Conservation (phyloP, 2,888 invertebrate species). For the Dicyrtomina minuta region DNA sequence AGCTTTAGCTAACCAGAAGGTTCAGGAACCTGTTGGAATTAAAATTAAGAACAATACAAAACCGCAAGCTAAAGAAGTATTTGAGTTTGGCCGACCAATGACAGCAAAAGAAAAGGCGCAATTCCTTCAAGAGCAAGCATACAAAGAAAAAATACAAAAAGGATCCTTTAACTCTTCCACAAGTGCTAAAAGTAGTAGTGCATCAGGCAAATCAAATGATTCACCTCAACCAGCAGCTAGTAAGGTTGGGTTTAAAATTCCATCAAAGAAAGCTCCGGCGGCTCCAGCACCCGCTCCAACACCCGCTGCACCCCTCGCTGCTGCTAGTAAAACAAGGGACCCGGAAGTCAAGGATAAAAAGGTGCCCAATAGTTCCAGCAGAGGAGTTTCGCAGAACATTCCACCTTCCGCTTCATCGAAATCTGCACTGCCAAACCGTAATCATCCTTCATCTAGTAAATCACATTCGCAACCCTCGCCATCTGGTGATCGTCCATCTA, state of each 20-base stretch:
- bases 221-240: neutral
- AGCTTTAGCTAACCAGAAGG: conserved; percentile 59
- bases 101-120: conserved; percentile 79
- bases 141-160: conserved; percentile 56
- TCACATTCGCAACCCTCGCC: neutral
- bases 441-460: too few species aligned
- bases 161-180: conserved; percentile 44
- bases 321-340: neutral
- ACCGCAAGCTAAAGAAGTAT: conserved; percentile 42
- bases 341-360: too few species aligned
- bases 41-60: conserved; percentile 12
- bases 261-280: conserved; percentile 16
- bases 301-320: neutral
- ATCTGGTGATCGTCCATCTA: neutral
- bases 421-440: neutral
- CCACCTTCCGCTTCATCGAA: neutral
- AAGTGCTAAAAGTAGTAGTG: conserved; percentile 34
- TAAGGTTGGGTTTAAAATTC: conserved; percentile 39
- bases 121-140: conserved; percentile 70
- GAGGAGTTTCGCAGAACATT: conserved; percentile 1
- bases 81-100: conserved; percentile 68
- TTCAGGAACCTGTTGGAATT: conserved; percentile 40
- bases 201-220: conserved; percentile 2
- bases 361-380: too few species aligned
- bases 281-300: neutral